Evolutionary conservation across 2,888 invertebrate species (phyloP), one percentile per base, ranked within the genome.

Genomic region (Dicyrtoma fusca): DNA sequence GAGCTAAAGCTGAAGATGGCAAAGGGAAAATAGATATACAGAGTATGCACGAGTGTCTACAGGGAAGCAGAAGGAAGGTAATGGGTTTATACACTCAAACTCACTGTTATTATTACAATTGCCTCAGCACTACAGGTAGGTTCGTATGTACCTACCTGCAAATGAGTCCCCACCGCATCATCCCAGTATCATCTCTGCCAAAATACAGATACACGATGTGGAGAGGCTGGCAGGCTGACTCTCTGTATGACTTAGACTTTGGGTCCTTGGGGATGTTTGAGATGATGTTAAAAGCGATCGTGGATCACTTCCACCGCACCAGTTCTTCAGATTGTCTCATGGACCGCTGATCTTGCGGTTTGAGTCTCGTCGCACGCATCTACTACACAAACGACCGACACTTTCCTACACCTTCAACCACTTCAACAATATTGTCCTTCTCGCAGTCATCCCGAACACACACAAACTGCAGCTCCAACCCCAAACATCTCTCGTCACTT

Each of bases 321-420:
- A 75, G 73, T 74, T 73, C 69, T 69, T 69, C 62, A 73, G 75
- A 72, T 72, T 73, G 49, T 71, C 73, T 73, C 73, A 75, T 75
- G 75, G 75, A 73, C 75, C 69, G 73, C 71, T 75, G 73, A 75
- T 75, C 75, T 75, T 75, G 75, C 75, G 75, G 75, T 75, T 69
- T 74, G 44, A 71, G 42, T 51, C 51, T 64, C 45, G 62, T 57
- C 64, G 6, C 49, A 64, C 17, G 25, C 49, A 64, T 53, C 34
- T 53, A 47, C 34, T 64, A 53, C 63, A 55, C 63, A 26, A 65
- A 23, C 72, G 34, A 44, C 34, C 64, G 57, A 25, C 59, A 59
- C n/a, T 65, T 65, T 66, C 49, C 61, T 61, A 17, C 26, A 59
- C 66, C 13, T 23, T 49, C 62, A 26, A 49, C 62, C 13, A 10